Percentiles rank a stretch among this genome's conserved stretches.
Conservation (phyloP, 1,140 invertebrate genomes). For the Heliconius eleuchia region DNA sequence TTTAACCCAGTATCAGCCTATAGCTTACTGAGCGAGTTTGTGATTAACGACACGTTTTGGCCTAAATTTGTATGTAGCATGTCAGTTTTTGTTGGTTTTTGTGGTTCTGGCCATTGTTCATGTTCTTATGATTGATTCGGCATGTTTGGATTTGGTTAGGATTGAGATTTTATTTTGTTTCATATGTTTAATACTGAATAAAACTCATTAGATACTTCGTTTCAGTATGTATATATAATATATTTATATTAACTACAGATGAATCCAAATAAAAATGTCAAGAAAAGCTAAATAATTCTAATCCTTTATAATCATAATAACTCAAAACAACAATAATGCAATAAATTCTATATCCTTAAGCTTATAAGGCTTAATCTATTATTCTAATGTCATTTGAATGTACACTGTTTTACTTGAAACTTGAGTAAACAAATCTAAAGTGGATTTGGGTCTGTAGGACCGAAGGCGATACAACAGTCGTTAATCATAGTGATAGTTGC, state of each 20-base stretch:
- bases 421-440: conserved; percentile 30
- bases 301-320: not conserved
- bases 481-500: conserved; percentile 44
- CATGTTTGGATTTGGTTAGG: not conserved
- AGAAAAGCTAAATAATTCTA: not conserved
- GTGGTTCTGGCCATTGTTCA: conserved; percentile 43
- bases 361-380: conserved; percentile 3
- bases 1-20: conserved; percentile 63
- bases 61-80: conserved; percentile 50
- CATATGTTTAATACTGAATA: no score
- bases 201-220: no score
- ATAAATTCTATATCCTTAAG: not conserved
- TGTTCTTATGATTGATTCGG: conserved; percentile 45
- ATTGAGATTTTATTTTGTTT: not conserved
- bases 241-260: no score
- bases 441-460: conserved; percentile 35
- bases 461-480: conserved; percentile 41
- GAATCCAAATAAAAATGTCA: not conserved
- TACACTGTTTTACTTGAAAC: conserved; percentile 14
- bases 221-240: no score
- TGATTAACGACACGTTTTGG: conserved; percentile 58
- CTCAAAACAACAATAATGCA: not conserved
- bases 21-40: conserved; percentile 51
- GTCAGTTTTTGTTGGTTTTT: conserved; percentile 49
- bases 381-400: conserved; percentile 19